Conservation (phyloP, 2,888 invertebrate species). For the Invenusta paracnida region DNA sequence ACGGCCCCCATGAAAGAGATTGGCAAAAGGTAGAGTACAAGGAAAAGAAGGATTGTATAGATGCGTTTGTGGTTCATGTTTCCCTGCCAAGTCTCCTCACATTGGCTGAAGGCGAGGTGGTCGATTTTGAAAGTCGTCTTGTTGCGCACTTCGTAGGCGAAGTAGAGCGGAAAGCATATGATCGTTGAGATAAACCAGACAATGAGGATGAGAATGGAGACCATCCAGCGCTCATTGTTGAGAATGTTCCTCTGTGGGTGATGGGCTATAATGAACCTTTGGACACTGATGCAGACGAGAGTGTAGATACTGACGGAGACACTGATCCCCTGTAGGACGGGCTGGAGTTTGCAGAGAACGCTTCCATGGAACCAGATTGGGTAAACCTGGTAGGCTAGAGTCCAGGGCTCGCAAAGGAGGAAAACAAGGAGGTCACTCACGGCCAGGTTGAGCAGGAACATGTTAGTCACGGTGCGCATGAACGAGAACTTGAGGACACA, state of each 20-base stretch:
- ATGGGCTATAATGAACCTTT: neutral
- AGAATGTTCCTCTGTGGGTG: neutral
- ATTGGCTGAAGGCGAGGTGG: neutral
- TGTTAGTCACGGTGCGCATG: too few species aligned
- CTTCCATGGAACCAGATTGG: too few species aligned
- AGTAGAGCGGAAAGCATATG: neutral
- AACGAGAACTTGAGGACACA: too few species aligned
- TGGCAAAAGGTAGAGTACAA: neutral
- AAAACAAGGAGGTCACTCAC: too few species aligned
- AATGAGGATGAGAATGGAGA: neutral
- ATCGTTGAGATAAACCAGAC: neutral
- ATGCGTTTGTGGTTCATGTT: neutral
- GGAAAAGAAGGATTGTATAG: neutral
- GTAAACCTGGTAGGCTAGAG: too few species aligned
- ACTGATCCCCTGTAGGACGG: neutral
- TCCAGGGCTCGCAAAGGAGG: too few species aligned
- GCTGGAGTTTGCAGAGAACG: too few species aligned
- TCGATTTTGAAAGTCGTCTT: neutral
- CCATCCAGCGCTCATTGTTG: neutral
- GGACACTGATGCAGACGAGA: neutral
- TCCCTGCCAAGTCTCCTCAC: neutral
- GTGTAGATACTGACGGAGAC: neutral
- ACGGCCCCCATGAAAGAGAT: neutral
- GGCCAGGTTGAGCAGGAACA: too few species aligned
- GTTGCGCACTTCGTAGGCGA: neutral